Conservation (phyloP, 2,113 vertebrate species). For the Heliornis fulica region DNA sequence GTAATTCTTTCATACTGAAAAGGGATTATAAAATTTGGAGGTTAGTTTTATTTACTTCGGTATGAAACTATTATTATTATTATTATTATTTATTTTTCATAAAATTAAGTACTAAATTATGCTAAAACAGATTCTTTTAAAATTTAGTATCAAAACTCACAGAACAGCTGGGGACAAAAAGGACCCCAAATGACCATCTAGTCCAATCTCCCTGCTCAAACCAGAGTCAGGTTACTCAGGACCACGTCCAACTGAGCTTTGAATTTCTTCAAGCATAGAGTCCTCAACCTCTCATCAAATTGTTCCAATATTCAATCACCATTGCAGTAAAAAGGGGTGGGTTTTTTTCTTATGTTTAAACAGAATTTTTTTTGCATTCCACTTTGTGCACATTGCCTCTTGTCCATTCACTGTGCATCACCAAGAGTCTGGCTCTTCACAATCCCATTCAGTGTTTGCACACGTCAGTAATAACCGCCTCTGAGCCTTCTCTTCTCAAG, state of each 20-base stretch:
- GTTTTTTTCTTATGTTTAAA: background rate
- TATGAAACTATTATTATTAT: background rate
- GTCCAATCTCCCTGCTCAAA: background rate
- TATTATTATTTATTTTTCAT: background rate
- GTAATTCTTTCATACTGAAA: background rate
- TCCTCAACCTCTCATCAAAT: background rate
- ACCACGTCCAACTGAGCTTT: background rate
- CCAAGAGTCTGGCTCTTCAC: background rate
- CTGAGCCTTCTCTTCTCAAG: background rate
- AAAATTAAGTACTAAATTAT: background rate
- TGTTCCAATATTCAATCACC: background rate
- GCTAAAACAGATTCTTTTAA: background rate
- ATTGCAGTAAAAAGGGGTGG: background rate
- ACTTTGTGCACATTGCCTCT: background rate
- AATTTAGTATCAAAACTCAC: background rate
- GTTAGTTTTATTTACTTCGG: background rate
- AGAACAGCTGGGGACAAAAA: background rate
- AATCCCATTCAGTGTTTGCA: background rate
- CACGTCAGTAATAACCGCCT: accelerated
- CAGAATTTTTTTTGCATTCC: background rate
- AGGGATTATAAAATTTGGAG: background rate
- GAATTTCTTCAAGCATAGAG: background rate
- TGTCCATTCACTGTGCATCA: background rate
- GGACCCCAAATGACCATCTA: accelerated
- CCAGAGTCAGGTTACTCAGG: background rate